phyloP scores from a whole-genome alignment of 2,797 vertebrate genomes.

The Sebastes miniatus region DNA sequence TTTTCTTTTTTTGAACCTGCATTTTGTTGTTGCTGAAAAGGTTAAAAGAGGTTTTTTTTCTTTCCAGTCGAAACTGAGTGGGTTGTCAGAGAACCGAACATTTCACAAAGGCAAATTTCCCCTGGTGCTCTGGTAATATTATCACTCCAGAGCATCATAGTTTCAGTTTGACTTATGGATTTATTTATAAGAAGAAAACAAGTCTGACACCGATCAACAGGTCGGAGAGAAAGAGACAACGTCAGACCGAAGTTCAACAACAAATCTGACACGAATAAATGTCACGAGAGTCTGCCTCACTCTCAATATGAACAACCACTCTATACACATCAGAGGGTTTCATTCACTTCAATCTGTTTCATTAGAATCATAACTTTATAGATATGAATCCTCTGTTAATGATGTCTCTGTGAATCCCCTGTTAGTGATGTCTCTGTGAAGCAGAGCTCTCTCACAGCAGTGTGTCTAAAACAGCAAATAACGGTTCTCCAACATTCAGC shows the following conservation, averaged over 20 bases:
- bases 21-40: conserved; percentile 88
- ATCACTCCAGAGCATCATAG: conserved; percentile 95
- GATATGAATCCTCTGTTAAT: too few relatives aligned
- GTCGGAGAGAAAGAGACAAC: not conserved
- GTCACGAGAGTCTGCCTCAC: conserved; percentile 2
- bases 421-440: not conserved
- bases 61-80: conserved; percentile 96
- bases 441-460: not conserved
- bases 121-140: conserved; percentile 92
- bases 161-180: conserved; percentile 99
- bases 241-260: not conserved
- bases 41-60: conserved; percentile 90
- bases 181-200: conserved; percentile 96
- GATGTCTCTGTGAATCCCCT: not conserved
- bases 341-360: too few relatives aligned
- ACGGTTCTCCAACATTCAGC: conserved; percentile 50
- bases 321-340: not conserved
- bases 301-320: conserved; percentile 26
- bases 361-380: too few relatives aligned
- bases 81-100: conserved; percentile 92
- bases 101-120: conserved; percentile 96
- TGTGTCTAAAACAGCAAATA: conserved; percentile 32
- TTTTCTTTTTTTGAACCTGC: conserved; percentile 70
- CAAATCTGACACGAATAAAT: conserved; percentile 24
- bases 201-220: conserved; percentile 87